Evolutionary conservation across 1,140 invertebrate genomes (phyloP), one percentile per base, ranked within the genome.

Genomic region (Thaumatotibia leucotreta): DNA sequence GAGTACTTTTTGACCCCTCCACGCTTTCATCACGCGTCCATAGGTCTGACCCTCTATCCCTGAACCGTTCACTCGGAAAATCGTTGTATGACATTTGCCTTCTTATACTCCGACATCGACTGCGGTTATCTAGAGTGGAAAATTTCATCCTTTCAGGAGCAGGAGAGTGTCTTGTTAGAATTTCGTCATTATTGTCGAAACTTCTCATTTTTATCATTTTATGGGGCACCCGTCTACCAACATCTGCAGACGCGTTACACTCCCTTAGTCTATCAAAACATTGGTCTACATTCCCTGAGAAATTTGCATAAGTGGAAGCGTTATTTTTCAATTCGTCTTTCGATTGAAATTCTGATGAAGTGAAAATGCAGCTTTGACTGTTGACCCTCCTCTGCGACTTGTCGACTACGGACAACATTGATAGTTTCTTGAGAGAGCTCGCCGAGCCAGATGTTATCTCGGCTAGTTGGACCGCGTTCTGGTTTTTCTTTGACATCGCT

Each of bases 71-170:
- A 61, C 79, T 83, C 33, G 81, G 82, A 78, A 91, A 91, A 70
- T 91, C 88, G 63, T 89, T 89, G 70, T 83, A 89, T 27, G 88
- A 91, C 81, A 91, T 80, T 70, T 91, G 88, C 64, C 88, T 81
- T 69, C 76, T 82, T 72, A 91, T 89, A 75, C 84, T 83, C 69
- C 79, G 83, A 74, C 88, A 88, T 65, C 84, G 79, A 77, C 85
- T 88, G 32, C 86, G 80, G 68, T 86, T 88, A 76, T 91, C 88
- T 66, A 91, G 72, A 32, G 88, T 91, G 33, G 87, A 91, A 79
- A 87, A 91, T 73, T 89, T 91, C 62, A 79, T 85, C 24, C 72
- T 66, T 58, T 78, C 80, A 67, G 75, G 65, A 33, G 66, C 69
- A 4, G 86, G 79, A 29, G 82, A 80, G 64, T 79, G 80, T 72